phyloP scores from a whole-genome alignment of 2,888 invertebrate genomes.

The Caenorhabditis wallacei region DNA sequence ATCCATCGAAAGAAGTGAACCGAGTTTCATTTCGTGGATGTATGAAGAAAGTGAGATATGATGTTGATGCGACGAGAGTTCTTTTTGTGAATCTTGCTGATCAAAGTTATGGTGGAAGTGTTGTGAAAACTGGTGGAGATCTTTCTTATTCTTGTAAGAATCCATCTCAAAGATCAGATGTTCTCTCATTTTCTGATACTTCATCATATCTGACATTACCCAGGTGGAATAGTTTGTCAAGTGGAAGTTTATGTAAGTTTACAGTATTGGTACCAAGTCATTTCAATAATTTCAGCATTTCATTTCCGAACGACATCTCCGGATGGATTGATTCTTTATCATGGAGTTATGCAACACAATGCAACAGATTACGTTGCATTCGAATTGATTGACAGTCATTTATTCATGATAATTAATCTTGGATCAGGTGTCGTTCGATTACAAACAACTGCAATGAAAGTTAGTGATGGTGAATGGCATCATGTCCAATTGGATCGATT shows the following conservation, averaged over 20 bases:
- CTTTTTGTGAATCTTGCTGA: slow-evolving; percentile 81
- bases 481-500: slow-evolving; percentile 79
- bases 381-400: slow-evolving; percentile 94
- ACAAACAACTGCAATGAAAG: slow-evolving; percentile 77
- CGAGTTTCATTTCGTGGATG: slow-evolving; percentile 79
- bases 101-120: slow-evolving; percentile 80
- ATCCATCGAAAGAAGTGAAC: slow-evolving; percentile 63
- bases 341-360: slow-evolving; percentile 83
- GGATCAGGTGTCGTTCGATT: slow-evolving; percentile 94
- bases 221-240: slow-evolving; percentile 79
- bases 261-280: not conserved
- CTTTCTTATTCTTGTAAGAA: slow-evolving; percentile 80
- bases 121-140: slow-evolving; percentile 78
- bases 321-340: slow-evolving; percentile 94
- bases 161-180: slow-evolving; percentile 77
- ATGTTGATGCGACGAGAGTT: slow-evolving; percentile 77
- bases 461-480: slow-evolving; percentile 81
- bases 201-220: slow-evolving; percentile 74
- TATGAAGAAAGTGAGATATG: slow-evolving; percentile 80
- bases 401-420: slow-evolving; percentile 93
- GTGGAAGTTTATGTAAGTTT: slow-evolving; percentile 78
- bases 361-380: slow-evolving; percentile 91
- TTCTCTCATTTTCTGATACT: slow-evolving; percentile 78
- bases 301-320: slow-evolving; percentile 95
- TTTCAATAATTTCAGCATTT: slow-evolving; percentile 75